These are phyloP conservation scores for Nymphalis polychloros DNA, from an alignment of 2,888 invertebrate species.

Conservation along the genomic window DNA sequence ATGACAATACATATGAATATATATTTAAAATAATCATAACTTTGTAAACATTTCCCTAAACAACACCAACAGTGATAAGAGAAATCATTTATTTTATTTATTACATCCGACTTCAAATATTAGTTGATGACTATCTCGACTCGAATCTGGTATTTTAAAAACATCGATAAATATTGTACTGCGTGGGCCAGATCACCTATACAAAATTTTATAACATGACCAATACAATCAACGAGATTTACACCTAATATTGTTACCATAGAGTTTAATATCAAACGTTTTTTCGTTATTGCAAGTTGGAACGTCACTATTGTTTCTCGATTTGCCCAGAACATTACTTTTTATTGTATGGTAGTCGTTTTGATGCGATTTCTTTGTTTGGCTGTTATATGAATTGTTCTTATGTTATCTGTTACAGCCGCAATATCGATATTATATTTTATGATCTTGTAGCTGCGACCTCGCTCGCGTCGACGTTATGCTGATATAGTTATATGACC, in stretches of 20 bases:
- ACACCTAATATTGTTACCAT: conserved; percentile 15
- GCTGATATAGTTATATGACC: no score
- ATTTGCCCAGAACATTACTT: conserved; percentile 66
- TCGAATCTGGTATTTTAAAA: conserved; percentile 42
- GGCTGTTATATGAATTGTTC: conserved; percentile 53
- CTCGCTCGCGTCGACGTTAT: no score
- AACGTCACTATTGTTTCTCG: conserved; percentile 64
- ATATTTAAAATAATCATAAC: neutral
- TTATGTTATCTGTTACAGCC: conserved; percentile 27
- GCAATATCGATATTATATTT: neutral
- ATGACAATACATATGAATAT: no score
- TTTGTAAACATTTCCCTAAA: neutral
- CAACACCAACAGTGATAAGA: neutral
- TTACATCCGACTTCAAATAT: conserved; percentile 17
- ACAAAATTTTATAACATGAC: conserved; percentile 24
- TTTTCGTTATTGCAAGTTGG: conserved; percentile 45
- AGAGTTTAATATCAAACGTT: conserved; percentile 24
- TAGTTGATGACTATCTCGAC: conserved; percentile 16
- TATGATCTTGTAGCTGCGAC: no score
- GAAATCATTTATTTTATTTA: conserved; percentile 8
- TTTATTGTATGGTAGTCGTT: conserved; percentile 62
- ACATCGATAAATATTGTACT: conserved; percentile 49
- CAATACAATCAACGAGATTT: conserved; percentile 1
- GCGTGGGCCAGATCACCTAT: conserved; percentile 49
- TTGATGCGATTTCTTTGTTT: conserved; percentile 59